Evolutionary conservation across 2,888 invertebrate genomes (phyloP), one percentile per base, ranked within the genome.

Genomic region (Digitonthophagus gazella): DNA sequence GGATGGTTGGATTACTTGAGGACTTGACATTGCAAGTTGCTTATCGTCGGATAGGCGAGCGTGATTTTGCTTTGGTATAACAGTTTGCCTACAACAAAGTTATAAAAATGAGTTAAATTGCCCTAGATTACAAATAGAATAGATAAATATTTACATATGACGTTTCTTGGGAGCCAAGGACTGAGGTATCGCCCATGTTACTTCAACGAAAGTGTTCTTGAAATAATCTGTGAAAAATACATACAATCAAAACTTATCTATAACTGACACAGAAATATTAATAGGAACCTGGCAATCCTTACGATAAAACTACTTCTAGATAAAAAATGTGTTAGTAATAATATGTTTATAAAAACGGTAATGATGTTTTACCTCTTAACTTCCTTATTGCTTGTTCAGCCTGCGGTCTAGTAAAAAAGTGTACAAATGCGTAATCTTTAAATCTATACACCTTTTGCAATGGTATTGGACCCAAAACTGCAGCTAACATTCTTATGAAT

Each of bases 351-450:
- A 19, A 18, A n/a, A 18, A 18, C 19, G 16, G 3, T n/a, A 14
- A 56, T 15, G 3, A 6, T n/a, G 11, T 54, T 74, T 75, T 76
- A 82, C 83, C 77, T 71, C 75, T 75, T 11, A 83, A 71, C 44
- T 72, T 69, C 2, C 72, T 16, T 2, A 82, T 73, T 0, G 80
- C 83, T 11, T 68, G 61, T 73, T 84, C 83, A 0, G 88, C 88
- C 73, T 83, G 79, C 61, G 82, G 79, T 58, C 87, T 78, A 14
- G 80, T 80, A 6, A 72, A 71, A 74, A 87, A 88, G 78, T 89
- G 87, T 0, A 89, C 82, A 76, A 89, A 89, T 1, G 87, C 88
- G 76, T 84, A 89, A 74, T 87, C 86, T 66, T 83, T 78, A 2
- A 85, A 80, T 75, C 87, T 88, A 76, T 87, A 87, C 1, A 88